Conservation (phyloP, 2,113 vertebrate genomes). For the Festucalex cinctus region DNA sequence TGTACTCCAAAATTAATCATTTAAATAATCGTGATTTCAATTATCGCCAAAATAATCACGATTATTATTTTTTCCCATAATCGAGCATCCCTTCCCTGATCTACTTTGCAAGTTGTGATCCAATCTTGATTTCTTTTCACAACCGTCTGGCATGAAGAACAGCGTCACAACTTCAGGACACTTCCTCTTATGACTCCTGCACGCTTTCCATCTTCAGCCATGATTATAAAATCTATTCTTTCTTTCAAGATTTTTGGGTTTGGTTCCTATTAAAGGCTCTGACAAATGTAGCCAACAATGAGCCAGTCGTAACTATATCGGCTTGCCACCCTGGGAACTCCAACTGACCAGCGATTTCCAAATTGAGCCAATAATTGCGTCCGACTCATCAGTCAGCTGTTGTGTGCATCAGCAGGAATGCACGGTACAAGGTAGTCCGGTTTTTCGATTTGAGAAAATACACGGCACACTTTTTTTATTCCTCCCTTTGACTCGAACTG, state of each 20-base stretch:
- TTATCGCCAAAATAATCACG: no score
- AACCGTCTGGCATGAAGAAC: no score
- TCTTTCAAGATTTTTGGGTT: neutral
- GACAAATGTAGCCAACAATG: neutral
- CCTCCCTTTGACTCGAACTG: slow-evolving; percentile 27
- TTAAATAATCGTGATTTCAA: no score
- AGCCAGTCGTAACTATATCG: neutral
- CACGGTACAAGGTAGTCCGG: slow-evolving; percentile 28
- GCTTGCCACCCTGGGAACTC: neutral
- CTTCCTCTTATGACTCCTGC: no score
- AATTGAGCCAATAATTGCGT: slow-evolving; percentile 52
- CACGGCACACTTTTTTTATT: slow-evolving; percentile 15
- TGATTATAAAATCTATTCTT: no score
- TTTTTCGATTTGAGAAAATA: slow-evolving; percentile 41
- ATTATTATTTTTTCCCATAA: no score
- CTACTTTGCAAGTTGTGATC: no score
- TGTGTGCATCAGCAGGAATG: slow-evolving; percentile 37
- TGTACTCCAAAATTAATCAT: no score
- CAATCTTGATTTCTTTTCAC: no score
- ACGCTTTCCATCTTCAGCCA: no score
- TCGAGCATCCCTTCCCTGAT: no score
- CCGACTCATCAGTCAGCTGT: slow-evolving; percentile 52
- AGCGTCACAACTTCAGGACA: no score
- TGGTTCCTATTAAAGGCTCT: neutral
- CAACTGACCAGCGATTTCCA: neutral